Base-by-base conservation (phyloP, 2,797 vertebrate species). In the Ceryle rudis region DNA sequence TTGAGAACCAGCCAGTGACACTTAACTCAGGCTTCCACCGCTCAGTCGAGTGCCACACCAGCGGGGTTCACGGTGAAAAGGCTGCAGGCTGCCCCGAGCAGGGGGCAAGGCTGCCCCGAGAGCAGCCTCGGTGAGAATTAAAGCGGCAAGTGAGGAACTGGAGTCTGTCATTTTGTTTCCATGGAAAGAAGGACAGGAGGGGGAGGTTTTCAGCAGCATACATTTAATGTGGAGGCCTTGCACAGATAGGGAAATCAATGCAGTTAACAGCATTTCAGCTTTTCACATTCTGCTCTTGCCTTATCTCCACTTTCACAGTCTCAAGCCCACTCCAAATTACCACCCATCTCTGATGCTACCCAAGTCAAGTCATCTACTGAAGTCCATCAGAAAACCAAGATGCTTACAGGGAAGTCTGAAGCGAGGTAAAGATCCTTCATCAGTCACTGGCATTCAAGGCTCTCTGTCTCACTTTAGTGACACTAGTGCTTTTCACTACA, bases 1-100 rank as follows among this genome's bases (percentile, higher is more conserved):
- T 92, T 96, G 90, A 94, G 90, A 90, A 94, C 13, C 51, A 54
- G 96, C 89, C 96, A 95, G 92, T 44, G 77, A 71, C 60, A 78
- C 67, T 94, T 35, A 71, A 71, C 41, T 88, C 29, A 61, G 71
- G 84, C 90, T 91, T 66, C 70, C 78, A 71, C 29, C 47, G 84
- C 75, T 96, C 95, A 72, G 21, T 77, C 78, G 52, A 21, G 39
- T 47, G 86, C 86, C 74, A 2, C 52, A 37, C 71, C 79, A 92
- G 39, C 4, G 14, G 37, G 12, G 51, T 3, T 62, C 29, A 25
- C 6, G 60, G 57, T 6, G 14, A 61, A 75, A 73, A 78, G 74
- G 67, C 64, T 11, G 31, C 39, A 41, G 82, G 13, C 46, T 25
- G 25, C 65, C 60, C 55, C 22, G 2, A 31, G 62, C 67, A 37